Conservation (phyloP, 2,888 invertebrate species). For the Eilema griseolum region DNA sequence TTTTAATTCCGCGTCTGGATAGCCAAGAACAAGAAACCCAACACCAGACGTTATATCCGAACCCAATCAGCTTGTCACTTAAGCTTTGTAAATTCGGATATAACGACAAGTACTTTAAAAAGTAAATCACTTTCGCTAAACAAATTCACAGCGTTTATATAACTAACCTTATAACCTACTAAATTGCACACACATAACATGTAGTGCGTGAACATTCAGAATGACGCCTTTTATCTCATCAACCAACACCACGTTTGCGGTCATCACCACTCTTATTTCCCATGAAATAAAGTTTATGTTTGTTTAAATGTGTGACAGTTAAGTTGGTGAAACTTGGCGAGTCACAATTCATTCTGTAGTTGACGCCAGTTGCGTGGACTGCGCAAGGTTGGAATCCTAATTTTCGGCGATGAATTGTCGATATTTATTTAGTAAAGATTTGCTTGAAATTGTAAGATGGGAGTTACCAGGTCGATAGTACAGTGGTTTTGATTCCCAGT, state of each 20-base stretch:
- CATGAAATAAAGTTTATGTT: constrained; percentile 47
- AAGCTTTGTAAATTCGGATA: background rate
- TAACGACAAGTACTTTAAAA: background rate
- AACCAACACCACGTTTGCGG: constrained; percentile 36
- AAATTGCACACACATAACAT: constrained; percentile 70
- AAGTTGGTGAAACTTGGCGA: constrained; percentile 56
- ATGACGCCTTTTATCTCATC: constrained; percentile 68
- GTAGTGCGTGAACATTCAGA: constrained; percentile 78
- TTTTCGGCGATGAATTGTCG: constrained; percentile 24
- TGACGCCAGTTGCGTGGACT: constrained; percentile 59
- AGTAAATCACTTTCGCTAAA: constrained; percentile 29
- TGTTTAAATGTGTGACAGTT: constrained; percentile 33
- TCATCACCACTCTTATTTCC: constrained; percentile 35
- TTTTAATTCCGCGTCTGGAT: background rate
- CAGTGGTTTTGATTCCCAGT: no score
- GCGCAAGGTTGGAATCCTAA: constrained; percentile 59
- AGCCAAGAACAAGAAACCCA: background rate
- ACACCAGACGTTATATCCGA: background rate
- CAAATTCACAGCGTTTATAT: constrained; percentile 65
- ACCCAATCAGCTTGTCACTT: background rate
- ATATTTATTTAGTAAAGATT: constrained; percentile 34
- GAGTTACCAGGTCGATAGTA: no score
- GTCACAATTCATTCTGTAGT: constrained; percentile 64
- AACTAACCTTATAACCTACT: constrained; percentile 79
- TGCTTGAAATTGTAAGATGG: no score